These are phyloP conservation scores for Zygaena filipendulae DNA, from an alignment of 2,888 invertebrate genomes.

Conservation along the genomic window DNA sequence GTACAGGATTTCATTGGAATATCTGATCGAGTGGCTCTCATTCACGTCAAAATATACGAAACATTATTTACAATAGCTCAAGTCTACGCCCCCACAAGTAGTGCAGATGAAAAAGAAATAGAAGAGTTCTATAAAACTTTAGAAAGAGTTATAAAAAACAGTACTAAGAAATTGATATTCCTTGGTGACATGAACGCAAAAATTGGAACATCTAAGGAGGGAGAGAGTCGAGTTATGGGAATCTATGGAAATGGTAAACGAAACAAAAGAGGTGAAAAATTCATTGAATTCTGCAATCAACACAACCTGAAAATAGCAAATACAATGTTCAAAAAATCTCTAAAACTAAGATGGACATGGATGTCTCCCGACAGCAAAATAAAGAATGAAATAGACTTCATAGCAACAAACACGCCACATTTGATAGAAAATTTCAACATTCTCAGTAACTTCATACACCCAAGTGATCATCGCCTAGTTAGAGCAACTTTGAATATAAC, in stretches of 20 bases:
- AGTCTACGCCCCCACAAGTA: not conserved
- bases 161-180: not conserved
- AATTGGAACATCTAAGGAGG: slow-evolving; percentile 1
- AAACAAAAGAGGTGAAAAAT: slow-evolving; percentile 2
- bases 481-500: slow-evolving; percentile 1
- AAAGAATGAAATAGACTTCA: slow-evolving; percentile 2
- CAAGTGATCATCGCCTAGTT: slow-evolving; percentile 1
- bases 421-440: slow-evolving; percentile 2
- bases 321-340: slow-evolving; percentile 2
- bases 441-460: slow-evolving; percentile 1
- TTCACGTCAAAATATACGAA: not conserved
- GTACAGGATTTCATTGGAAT: slow-evolving; percentile 4
- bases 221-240: not conserved
- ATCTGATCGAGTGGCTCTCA: slow-evolving; percentile 1
- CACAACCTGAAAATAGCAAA: slow-evolving; percentile 3
- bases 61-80: not conserved
- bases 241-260: not conserved
- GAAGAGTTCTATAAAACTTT: slow-evolving; percentile 1
- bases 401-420: not conserved
- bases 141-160: slow-evolving; percentile 1
- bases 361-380: not conserved
- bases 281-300: not conserved
- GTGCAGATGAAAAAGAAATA: slow-evolving; percentile 1
- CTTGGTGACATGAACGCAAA: slow-evolving; percentile 5
- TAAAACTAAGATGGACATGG: slow-evolving; percentile 1